Conservation (phyloP, 2,888 invertebrate species). For the Pediacus dermestoides region DNA sequence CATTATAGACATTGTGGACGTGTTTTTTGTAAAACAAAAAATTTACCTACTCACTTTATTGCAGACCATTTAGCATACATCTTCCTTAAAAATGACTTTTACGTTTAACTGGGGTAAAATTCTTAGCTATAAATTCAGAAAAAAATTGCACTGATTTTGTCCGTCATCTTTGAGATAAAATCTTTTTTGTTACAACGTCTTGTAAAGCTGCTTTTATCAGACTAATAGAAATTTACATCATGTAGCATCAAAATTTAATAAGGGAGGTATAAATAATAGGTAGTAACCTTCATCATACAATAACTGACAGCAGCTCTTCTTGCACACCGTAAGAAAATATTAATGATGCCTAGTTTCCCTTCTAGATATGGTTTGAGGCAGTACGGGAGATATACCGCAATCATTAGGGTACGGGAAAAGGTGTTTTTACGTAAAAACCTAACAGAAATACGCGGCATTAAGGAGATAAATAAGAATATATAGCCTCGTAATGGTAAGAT, state of each 20-base stretch:
- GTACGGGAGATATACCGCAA: slow-evolving; percentile 25
- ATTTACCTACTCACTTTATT: too few species aligned
- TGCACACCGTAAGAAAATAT: slow-evolving; percentile 26
- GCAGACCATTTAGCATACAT: too few species aligned
- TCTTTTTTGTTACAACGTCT: too few species aligned
- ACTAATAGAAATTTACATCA: slow-evolving; percentile 16
- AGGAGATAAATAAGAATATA: slow-evolving; percentile 43
- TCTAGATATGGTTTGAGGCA: slow-evolving; percentile 14
- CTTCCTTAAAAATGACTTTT: too few species aligned
- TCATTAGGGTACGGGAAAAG: slow-evolving; percentile 30
- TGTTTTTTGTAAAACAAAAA: too few species aligned
- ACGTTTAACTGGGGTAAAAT: too few species aligned
- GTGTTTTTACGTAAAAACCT: slow-evolving; percentile 31
- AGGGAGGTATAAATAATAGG: slow-evolving; percentile 18
- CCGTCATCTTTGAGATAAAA: too few species aligned
- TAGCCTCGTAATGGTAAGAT: slow-evolving; percentile 39
- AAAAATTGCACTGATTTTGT: too few species aligned
- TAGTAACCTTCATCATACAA: slow-evolving; percentile 25
- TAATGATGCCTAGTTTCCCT: slow-evolving; percentile 28
- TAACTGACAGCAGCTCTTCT: slow-evolving; percentile 25
- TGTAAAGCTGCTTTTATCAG: slow-evolving; percentile 8
- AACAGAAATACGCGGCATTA: slow-evolving; percentile 30
- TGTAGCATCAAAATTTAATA: slow-evolving; percentile 23
- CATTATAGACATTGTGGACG: too few species aligned
- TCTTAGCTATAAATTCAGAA: too few species aligned